Base-by-base conservation (phyloP, 23 tunicate genomes). In the Trididemnum miniatum region DNA sequence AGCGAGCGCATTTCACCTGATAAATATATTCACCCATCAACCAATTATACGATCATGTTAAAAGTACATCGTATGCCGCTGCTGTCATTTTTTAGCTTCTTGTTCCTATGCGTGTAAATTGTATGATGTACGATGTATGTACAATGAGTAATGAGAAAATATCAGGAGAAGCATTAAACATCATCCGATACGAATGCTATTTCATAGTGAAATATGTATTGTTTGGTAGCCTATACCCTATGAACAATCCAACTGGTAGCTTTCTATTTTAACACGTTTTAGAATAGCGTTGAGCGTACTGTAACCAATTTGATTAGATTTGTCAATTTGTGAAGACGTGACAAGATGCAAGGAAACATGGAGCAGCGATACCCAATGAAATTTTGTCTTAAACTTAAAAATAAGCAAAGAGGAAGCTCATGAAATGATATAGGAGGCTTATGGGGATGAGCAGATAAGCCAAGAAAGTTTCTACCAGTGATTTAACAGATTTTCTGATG, bases 1-100 rank as follows among this genome's bases (percentile, higher is more conserved):
- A 87, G 29, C 75, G 75, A 7, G 84, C 86, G 36, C 92, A 87
- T 65, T 87, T 87, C 26, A 37, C 33, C 92, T 87, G 71, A 31
- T 23, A 49, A 49, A n/a, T n/a, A n/a, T n/a, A n/a, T n/a, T n/a
- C n/a, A n/a, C n/a, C n/a, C n/a, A n/a, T n/a, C n/a, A n/a, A n/a
- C n/a, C n/a, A n/a, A n/a, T n/a, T n/a, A n/a, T n/a, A n/a, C n/a
- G n/a, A n/a, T n/a, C n/a, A n/a, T n/a, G n/a, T n/a, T n/a, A n/a
- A n/a, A n/a, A n/a, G n/a, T n/a, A n/a, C n/a, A n/a, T n/a, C n/a
- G n/a, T n/a, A n/a, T n/a, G n/a, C n/a, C n/a, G n/a, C n/a, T n/a
- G n/a, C n/a, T n/a, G n/a, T n/a, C n/a, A n/a, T n/a, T n/a, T n/a
- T n/a, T n/a, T n/a, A n/a, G n/a, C n/a, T n/a, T n/a, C n/a, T n/a